Base-by-base conservation (phyloP, 1,140 invertebrate genomes). In the Drosophila parvula region DNA sequence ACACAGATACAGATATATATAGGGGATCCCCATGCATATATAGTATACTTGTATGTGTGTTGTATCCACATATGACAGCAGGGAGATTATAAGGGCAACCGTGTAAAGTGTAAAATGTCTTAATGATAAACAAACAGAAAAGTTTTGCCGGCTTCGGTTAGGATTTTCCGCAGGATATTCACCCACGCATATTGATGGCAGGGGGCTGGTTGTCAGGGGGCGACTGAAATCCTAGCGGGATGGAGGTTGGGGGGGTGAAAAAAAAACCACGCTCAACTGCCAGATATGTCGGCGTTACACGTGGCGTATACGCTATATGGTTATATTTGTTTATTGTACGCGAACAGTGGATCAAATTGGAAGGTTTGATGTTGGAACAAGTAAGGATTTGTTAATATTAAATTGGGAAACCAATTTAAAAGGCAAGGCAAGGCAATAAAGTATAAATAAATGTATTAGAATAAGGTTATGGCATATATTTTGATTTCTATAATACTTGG, bases 41-140 rank as follows among this genome's bases (percentile, higher is more conserved):
- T n/a, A n/a, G n/a, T n/a, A n/a, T 60, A 60, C 22, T 22, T 22
- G 22, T 22, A 22, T 22, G 22, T 22, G 3, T 22, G 22, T 22
- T 2, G 61, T 28, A 70, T 41, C 64, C 68, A 83, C 81, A 85
- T 84, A 79, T 80, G 81, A 75, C 73, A 68, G 53, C 58, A 38
- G 80, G 74, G 50, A 83, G 83, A 88, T 86, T 86, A 88, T 86
- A 70, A 88, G 78, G 83, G 84, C 76, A 82, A 83, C 83, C 76
- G 81, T 84, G 79, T 76, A 81, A 79, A 86, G 65, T 82, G 82
- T 88, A 86, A 86, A 86, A 88, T 88, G 83, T 88, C 83, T 88
- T 88, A 88, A 88, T 88, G 83, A 88, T 88, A 88, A 88, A 88
- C 83, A 88, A 88, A 88, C 83, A 88, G 83, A 88, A 88, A 88